Percentiles rank a stretch among this genome's conserved stretches.
phyloP scores from a whole-genome alignment of 2,797 vertebrate species.

The Sebastes baramenuke region DNA sequence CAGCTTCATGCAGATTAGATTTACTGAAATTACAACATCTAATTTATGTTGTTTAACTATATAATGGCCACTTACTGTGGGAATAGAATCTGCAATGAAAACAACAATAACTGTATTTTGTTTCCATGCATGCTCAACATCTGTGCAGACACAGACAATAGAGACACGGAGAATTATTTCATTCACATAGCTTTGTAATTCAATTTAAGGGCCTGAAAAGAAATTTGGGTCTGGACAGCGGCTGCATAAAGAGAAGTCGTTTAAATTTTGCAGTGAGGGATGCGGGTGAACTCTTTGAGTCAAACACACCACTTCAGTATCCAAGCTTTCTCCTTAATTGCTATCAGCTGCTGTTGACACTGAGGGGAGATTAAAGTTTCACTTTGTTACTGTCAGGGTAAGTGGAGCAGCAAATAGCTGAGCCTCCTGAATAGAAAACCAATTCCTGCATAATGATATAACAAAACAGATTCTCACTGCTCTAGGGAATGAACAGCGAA shows the following conservation, averaged over 20 bases:
- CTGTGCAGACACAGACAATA: conserved; percentile 8
- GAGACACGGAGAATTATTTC: conserved; percentile 12
- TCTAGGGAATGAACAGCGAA: conserved; percentile 56
- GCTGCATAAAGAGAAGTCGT: conserved; percentile 30
- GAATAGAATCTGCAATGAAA: conserved; percentile 24
- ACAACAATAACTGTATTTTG: conserved; percentile 15
- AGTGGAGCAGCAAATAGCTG: conserved; percentile 83
- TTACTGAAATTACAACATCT: conserved; percentile 28
- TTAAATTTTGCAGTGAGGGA: conserved; percentile 43
- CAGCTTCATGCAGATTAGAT: conserved; percentile 39
- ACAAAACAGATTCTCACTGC: conserved; percentile 72
- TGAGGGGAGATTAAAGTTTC: conserved; percentile 81
- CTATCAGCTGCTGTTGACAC: conserved; percentile 81
- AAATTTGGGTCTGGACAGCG: conserved; percentile 4
- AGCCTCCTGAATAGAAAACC: conserved; percentile 79
- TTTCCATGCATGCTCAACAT: conserved; percentile 22
- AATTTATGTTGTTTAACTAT: conserved; percentile 32
- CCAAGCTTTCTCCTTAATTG: conserved; percentile 73
- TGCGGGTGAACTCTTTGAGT: conserved; percentile 68
- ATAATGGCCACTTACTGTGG: conserved; percentile 8
- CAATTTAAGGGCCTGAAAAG: conserved; percentile 3
- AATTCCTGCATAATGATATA: conserved; percentile 78
- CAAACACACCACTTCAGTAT: conserved; percentile 68
- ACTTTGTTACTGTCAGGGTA: conserved; percentile 84
- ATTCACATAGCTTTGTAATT: conserved; percentile 32